A percentile compares a stretch with the other conserved stretches of the same genome.
phyloP scores from a whole-genome alignment of 2,113 vertebrate species.

The Notarius lentiginosus region DNA sequence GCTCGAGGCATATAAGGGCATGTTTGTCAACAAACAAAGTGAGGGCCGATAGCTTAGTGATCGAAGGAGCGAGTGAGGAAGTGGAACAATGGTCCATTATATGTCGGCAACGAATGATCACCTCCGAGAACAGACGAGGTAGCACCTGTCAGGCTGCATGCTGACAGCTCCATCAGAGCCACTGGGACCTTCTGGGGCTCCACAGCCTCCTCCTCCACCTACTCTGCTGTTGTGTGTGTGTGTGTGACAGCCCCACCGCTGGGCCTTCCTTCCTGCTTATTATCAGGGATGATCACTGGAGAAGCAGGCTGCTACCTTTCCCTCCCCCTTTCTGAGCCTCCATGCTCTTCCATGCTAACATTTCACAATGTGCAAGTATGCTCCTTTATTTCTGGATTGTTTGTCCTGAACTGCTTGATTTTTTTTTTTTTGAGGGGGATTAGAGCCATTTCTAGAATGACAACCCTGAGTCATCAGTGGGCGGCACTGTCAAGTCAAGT shows the following conservation, averaged over 20 bases:
- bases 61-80: neutral
- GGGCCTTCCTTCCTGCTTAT: constrained; percentile 45
- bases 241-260: constrained; percentile 16
- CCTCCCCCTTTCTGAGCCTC: constrained; percentile 5
- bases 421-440: neutral
- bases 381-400: neutral
- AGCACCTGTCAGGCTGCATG: constrained; percentile 42
- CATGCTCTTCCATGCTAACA: constrained; percentile 1
- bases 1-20: neutral
- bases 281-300: constrained; percentile 45
- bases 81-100: constrained; percentile 55
- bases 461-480: neutral
- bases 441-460: neutral
- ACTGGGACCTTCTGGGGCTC: constrained; percentile 38
- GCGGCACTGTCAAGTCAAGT: too few relatives aligned
- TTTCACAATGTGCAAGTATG: neutral
- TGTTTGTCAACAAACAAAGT: constrained; percentile 36
- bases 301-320: constrained; percentile 29
- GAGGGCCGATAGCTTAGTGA: neutral
- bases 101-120: constrained; percentile 48
- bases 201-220: constrained; percentile 11
- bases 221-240: constrained; percentile 1
- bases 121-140: constrained; percentile 39
- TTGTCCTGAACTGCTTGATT: neutral
- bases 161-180: constrained; percentile 49